Base-by-base conservation (phyloP, 2,888 invertebrate genomes). In the Drosophila antonietae region DNA sequence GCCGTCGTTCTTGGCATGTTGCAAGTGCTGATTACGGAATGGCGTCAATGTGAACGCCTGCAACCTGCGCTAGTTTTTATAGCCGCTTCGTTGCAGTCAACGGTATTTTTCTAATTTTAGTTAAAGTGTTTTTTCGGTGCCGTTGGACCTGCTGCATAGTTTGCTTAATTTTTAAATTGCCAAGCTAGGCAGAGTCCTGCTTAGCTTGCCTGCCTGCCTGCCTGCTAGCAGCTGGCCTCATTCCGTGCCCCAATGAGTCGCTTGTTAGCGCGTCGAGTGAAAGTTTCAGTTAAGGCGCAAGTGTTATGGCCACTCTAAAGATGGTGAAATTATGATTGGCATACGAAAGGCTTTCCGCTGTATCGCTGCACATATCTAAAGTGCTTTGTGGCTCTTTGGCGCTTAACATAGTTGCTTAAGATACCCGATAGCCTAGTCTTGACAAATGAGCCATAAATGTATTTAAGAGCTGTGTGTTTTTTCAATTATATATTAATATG, bases 81-180 rank as follows among this genome's bases (percentile, higher is more conserved):
- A 39, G 53, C 60, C 75, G 59, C 31, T 37, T 66, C 68, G 65
- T 31, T 77, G 73, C 76, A 77, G 66, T 68, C 77, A 55, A 61
- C 74, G 57, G 47, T 64, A 61, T 83, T 88, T 83, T 83, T 85
- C 84, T 82, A 85, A 83, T 78, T 88, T 85, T 72, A 76, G 73
- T 81, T 85, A 80, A 88, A 85, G 87, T 78, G 80, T 68, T 75
- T 63, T 51, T 61, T 23, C 20, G 49, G 31, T 5, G 44, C 39
- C 51, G 44, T 12, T 37, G 62, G 55, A 59, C 49, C 43, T 59
- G 56, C 56, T 28, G 39, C 58, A 64, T 52, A 66, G 62, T 74
- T 73, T 58, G 72, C 69, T 80, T 82, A 87, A 84, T 87, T 84
- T 76, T 80, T 67, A 83, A 83, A 83, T 86, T 81, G 72, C 78